Evolutionary conservation across 2,888 invertebrate species (phyloP), one percentile per base, ranked within the genome.

Genomic region (Latheticus oryzae): DNA sequence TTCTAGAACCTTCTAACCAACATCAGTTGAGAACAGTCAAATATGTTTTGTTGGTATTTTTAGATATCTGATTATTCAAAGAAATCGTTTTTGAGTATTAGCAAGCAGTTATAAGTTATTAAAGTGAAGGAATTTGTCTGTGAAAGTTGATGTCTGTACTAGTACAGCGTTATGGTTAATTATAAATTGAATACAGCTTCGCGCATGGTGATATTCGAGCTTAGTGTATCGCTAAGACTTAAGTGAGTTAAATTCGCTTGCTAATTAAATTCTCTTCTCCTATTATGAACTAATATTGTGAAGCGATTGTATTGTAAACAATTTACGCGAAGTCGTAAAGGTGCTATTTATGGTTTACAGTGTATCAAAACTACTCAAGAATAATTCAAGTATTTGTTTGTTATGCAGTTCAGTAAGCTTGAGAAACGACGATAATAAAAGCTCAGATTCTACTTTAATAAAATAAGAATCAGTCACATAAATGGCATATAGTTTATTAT

Each of bases 401-500:
- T 64, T 58, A 54, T 58, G 53, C 60, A 57, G 55, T 62, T 67
- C 58, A 58, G 58, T 58, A 61, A 58, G 58, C 51, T 57, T 56
- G 56, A 60, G 62, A 59, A 58, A 58, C 58, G 61, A 51, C 50
- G 3, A 47, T 21, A 47, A 47, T 47, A 47, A 47, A 47, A 35
- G 33, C 24, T 16, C 33, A 67, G 67, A 70, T 71, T n/a, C 69
- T 67, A 68, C 69, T 73, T 72, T 71, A 71, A 73, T 72, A 73
- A 73, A 73, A 73, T 71, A 70, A 66, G 67, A 73, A 74, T 73
- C 70, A 72, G 70, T 71, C 72, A 71, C 71, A 72, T 70, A 73
- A 72, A 72, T 66, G 67, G 65, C 66, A 66, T 71, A 68, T 69
- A 71, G 66, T 73, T 74, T 72, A 73, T 73, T 74, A 72, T 70